These are phyloP conservation scores for Tylochromis polylepis DNA, from an alignment of 2,113 vertebrate genomes.

Conservation along the genomic window DNA sequence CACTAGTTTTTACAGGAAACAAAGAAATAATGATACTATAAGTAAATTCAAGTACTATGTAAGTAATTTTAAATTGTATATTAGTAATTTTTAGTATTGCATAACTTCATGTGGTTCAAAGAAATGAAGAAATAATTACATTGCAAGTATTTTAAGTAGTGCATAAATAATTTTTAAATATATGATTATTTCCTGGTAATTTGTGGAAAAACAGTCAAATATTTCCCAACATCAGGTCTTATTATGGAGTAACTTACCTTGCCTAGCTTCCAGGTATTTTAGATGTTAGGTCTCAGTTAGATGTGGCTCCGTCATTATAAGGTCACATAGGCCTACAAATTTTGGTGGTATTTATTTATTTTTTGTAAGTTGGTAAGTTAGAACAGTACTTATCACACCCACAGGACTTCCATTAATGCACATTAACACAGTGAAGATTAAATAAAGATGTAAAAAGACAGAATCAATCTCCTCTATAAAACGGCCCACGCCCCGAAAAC, in stretches of 20 bases:
- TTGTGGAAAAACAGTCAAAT: rapidly evolving
- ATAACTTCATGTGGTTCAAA: not conserved
- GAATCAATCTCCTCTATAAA: rapidly evolving
- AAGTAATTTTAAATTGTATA: not conserved
- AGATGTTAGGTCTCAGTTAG: too few relatives aligned
- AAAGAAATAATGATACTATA: not conserved
- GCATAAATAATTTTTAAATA: not conserved
- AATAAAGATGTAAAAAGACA: not conserved
- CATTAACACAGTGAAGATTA: rapidly evolving
- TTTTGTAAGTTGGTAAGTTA: rapidly evolving
- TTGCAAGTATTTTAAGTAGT: not conserved
- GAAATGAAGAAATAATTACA: rapidly evolving
- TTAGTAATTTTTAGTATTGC: rapidly evolving
- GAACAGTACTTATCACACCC: not conserved
- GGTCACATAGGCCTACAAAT: not conserved
- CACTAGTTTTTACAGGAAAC: not conserved
- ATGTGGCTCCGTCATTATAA: not conserved
- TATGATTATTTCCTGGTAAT: not conserved
- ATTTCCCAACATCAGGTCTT: not conserved
- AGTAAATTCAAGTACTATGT: not conserved
- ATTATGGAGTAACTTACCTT: rapidly evolving
- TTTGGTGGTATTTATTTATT: not conserved
- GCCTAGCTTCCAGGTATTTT: not conserved
- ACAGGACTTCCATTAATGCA: not conserved
- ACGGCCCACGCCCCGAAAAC: not conserved